Base-by-base conservation (phyloP, 2,888 invertebrate species). In the Lacanobia wlatinum region DNA sequence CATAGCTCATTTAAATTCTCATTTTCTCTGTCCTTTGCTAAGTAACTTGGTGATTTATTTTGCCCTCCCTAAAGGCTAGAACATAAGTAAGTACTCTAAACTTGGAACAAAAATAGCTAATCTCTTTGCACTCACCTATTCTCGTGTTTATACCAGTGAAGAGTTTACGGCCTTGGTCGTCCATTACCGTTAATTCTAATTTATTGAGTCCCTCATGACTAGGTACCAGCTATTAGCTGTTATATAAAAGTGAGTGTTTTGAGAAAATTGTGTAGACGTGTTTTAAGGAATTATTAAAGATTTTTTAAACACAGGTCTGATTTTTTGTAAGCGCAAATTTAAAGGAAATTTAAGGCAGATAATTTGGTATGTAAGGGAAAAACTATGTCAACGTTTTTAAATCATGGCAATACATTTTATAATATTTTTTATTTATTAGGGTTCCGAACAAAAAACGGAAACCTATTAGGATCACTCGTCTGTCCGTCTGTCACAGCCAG, bases 141-240 rank as follows among this genome's bases (percentile, higher is more conserved):
- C 55, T 80, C 70, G 71, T 66, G 63, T 73, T 76, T 67, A 69
- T 46, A 64, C 48, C 10, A 40, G 69, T 73, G 59, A 73, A 65
- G 73, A 76, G 78, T 84, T 84, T 79, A 86, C 62, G 61, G 73
- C 64, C 77, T 70, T 73, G 64, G 59, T 67, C 82, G 73, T 80
- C 84, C 87, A 88, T 88, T 88, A 88, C 78, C 85, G 82, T 84
- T 85, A 87, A 86, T 88, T 87, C 80, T 81, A 87, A 88, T 87
- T 86, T 85, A 87, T 87, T 60, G 75, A 72, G 82, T 84, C 89
- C 83, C 84, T 65, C 28, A 82, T 78, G 88, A 78, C 65, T 76
- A 65, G 69, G 64, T 76, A 40, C 10, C 21, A 43, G 60, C 70
- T 81, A 79, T 63, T 69, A 70, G 62, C 61, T 70, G 56, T 70